Conservation (phyloP, 2,113 vertebrate species). For the Amphilophus citrinellus region DNA sequence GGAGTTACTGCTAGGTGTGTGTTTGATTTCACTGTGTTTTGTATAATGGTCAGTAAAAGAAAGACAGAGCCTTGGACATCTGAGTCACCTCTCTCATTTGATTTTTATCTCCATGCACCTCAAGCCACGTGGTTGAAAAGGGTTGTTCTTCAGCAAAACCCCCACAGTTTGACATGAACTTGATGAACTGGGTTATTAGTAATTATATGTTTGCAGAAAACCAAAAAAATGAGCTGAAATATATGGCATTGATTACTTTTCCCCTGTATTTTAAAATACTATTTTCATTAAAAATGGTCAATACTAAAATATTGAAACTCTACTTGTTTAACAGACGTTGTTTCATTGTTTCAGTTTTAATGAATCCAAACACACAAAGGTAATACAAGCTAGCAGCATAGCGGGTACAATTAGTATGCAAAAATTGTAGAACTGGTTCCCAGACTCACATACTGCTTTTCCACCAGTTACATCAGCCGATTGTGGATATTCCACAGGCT, state of each 20-base stretch:
- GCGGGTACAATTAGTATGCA: neutral
- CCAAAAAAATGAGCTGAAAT: neutral
- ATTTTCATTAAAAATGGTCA: neutral
- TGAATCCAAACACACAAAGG: neutral
- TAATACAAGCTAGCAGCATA: neutral
- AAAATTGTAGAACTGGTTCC: neutral
- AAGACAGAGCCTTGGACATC: no score
- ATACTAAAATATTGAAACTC: neutral
- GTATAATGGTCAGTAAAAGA: no score
- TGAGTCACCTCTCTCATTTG: no score
- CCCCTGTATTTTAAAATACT: no score
- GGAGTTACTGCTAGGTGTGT: no score
- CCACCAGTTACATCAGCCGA: slow-evolving; percentile 9
- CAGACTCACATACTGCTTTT: slow-evolving; percentile 3
- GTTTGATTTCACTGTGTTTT: no score
- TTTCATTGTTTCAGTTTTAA: neutral
- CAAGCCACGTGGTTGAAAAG: no score
- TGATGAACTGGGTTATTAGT: neutral
- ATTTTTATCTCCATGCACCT: no score
- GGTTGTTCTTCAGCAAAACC: no score
- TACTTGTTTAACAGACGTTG: neutral
- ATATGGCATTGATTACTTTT: no score
- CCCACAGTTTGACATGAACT: neutral
- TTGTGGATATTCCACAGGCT: neutral
- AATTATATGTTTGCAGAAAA: neutral